These are phyloP conservation scores for Drosophila stalkeri DNA, from an alignment of 2,888 invertebrate genomes.

Conservation along the genomic window DNA sequence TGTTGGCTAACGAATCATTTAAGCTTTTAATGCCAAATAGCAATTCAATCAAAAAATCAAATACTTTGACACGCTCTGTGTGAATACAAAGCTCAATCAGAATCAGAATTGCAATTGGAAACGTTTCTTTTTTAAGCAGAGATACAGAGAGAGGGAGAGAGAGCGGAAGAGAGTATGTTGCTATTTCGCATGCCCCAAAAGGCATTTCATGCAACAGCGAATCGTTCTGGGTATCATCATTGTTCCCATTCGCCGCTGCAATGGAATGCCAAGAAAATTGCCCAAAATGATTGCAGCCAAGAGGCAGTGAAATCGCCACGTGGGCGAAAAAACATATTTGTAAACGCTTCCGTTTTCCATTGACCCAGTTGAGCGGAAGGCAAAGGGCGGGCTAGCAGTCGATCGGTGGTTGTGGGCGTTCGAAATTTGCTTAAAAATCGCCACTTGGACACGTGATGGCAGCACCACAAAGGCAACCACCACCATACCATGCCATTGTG, in stretches of 20 bases:
- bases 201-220: slow-evolving; percentile 14
- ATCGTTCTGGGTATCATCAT: slow-evolving; percentile 19
- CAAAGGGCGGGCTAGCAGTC: background rate
- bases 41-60: background rate
- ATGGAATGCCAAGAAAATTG: slow-evolving; percentile 20
- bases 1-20: background rate
- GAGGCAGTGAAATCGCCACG: slow-evolving; percentile 22
- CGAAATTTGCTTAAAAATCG: slow-evolving; percentile 50
- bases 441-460: slow-evolving; percentile 63
- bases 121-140: background rate
- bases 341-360: slow-evolving; percentile 69
- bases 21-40: background rate
- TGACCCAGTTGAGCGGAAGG: slow-evolving; percentile 61
- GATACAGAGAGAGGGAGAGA: too few relatives aligned
- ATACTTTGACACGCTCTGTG: background rate
- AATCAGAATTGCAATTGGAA: background rate
- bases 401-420: background rate
- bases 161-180: too few relatives aligned
- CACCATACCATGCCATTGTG: background rate
- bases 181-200: slow-evolving; percentile 1
- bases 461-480: slow-evolving; percentile 7
- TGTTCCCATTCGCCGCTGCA: slow-evolving; percentile 24
- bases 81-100: background rate
- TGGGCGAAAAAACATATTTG: slow-evolving; percentile 47
- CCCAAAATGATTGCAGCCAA: slow-evolving; percentile 27